A percentile compares a stretch with the other conserved stretches of the same genome.
These are phyloP conservation scores for Coremacera marginata DNA, from an alignment of 2,888 invertebrate species.

Conservation along the genomic window DNA sequence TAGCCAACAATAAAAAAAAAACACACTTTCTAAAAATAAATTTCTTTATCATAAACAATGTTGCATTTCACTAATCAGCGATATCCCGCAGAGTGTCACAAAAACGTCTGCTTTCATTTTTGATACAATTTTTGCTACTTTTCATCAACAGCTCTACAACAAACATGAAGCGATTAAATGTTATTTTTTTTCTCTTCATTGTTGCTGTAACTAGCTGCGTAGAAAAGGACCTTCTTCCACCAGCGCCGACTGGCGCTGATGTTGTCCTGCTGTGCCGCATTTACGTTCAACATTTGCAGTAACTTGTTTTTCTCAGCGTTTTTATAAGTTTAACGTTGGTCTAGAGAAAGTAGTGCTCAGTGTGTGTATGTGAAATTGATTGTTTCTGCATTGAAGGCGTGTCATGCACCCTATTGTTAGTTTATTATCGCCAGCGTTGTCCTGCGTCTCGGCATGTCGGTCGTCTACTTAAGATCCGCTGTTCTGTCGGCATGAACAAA, in stretches of 20 bases:
- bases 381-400: conserved; percentile 35
- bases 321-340: not conserved
- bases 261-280: conserved; percentile 29
- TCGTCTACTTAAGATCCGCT: not conserved
- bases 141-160: not conserved
- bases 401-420: conserved; percentile 31
- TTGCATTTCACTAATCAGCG: conserved; percentile 27
- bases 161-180: conserved; percentile 17
- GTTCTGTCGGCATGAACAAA: too few species aligned
- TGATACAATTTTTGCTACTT: conserved; percentile 4
- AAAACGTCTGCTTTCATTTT: conserved; percentile 30
- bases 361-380: conserved; percentile 24
- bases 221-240: conserved; percentile 26
- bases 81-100: conserved; percentile 36
- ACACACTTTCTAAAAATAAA: not conserved
- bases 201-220: conserved; percentile 5
- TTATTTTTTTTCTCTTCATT: not conserved
- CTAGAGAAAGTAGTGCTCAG: not conserved
- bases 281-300: not conserved
- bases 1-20: not conserved
- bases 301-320: not conserved
- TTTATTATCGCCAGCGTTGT: conserved; percentile 27
- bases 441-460: conserved; percentile 6
- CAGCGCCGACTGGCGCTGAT: not conserved
- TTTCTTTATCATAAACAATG: not conserved